Base-by-base conservation (phyloP, 2,113 vertebrate genomes). In the Tautogolabrus adspersus region DNA sequence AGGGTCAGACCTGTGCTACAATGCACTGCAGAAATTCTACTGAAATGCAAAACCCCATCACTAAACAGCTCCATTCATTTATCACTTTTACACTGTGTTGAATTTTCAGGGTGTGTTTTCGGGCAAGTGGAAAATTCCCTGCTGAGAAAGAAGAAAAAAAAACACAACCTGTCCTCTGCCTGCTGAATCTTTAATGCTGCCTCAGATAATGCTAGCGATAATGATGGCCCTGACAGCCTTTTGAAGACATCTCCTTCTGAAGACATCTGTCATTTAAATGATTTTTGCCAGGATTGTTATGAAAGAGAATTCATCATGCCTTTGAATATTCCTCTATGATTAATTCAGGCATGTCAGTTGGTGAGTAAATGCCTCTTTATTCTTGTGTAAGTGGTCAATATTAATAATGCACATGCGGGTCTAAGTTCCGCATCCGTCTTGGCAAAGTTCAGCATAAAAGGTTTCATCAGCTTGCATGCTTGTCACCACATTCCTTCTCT, bases 331-430 rank as follows among this genome's bases (percentile, higher is more conserved):
- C 70, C 88, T 75, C 79, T 47, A 93, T 94, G 88, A 93, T 94
- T 92, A 90, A 94, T 94, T 94, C 90, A 95, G 74, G 66, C 63
- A n/a, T 77, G 87, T 87, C 91, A 88, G 83, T 89, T 72, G 83
- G 23, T 63, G 79, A 91, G 89, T 93, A 93, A 93, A 93, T 84
- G 89, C 80, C 75, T 84, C 90, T 93, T 94, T 93, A 93, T 93
- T 90, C 88, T 89, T 34, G 55, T 77, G 57, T 92, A 93, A 92
- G 88, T 88, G 88, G 89, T 84, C 87, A 79, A 81, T 87, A 93
- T 95, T 89, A 94, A 94, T 94, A 93, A 94, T 93, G 88, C 79
- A 94, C 51, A 71, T 13, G 23, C 30, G 71, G 76, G 73, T 89
- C 85, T 61, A 88, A 84, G 89, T 92, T 92, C 85, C 70, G 83